phyloP scores from a whole-genome alignment of 2,888 invertebrate genomes.

The Leptinotarsa haldemani region DNA sequence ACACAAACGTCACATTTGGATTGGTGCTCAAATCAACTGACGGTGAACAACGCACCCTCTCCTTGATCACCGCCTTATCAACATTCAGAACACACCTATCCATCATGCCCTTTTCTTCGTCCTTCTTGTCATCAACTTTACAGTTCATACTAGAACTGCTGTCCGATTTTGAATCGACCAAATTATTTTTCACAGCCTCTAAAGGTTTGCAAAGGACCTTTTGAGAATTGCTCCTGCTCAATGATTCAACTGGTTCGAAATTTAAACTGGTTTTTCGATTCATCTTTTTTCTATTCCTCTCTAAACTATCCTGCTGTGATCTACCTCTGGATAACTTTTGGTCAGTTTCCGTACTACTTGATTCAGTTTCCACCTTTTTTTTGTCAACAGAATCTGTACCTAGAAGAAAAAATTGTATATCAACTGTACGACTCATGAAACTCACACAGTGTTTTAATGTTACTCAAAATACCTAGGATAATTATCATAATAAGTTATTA shows the following conservation, averaged over 20 bases:
- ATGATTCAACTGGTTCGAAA: slow-evolving; percentile 53
- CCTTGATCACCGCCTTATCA: slow-evolving; percentile 41
- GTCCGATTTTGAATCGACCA: slow-evolving; percentile 58
- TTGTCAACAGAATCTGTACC: slow-evolving; percentile 33
- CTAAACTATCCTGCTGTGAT: slow-evolving; percentile 43
- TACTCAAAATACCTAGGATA: too few relatives aligned
- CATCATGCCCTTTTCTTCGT: slow-evolving; percentile 31
- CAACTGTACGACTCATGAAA: not conserved
- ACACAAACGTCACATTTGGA: slow-evolving; percentile 62
- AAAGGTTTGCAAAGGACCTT: slow-evolving; percentile 53
- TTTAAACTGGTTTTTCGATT: slow-evolving; percentile 46
- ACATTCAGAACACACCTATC: slow-evolving; percentile 31
- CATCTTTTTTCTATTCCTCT: slow-evolving; percentile 42
- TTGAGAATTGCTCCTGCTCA: slow-evolving; percentile 55
- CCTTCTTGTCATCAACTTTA: slow-evolving; percentile 29
- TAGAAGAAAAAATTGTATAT: slow-evolving; percentile 9
- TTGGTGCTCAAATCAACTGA: slow-evolving; percentile 61
- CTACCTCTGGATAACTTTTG: slow-evolving; percentile 39
- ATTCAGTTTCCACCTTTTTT: slow-evolving; percentile 51
- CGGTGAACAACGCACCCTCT: slow-evolving; percentile 58
- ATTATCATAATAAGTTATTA: too few relatives aligned
- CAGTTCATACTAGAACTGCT: slow-evolving; percentile 56
- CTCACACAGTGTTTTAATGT: too few relatives aligned
- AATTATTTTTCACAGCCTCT: slow-evolving; percentile 51
- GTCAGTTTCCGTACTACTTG: slow-evolving; percentile 54